Evolutionary conservation across 2,797 vertebrate species (phyloP), one percentile per base, ranked within the genome.

Genomic region (Danionella dracula): DNA sequence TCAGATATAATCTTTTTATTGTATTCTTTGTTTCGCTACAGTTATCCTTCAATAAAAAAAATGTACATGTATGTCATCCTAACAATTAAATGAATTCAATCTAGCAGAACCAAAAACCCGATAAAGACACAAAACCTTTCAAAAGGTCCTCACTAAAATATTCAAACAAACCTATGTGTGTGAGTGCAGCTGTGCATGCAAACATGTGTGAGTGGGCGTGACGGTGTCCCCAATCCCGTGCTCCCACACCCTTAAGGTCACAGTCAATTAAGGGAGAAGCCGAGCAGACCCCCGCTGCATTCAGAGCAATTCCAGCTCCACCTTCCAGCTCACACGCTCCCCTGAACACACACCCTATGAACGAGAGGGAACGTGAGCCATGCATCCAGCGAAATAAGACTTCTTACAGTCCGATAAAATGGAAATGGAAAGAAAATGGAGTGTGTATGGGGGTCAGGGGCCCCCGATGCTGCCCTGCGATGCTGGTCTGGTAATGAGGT

Each of bases 401-500:
- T 29, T 23, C 10, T 17, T 55, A 55, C 62, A 55, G 50, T 46
- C 35, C 4, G 40, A 55, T 34, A 55, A 55, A 65, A 55, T 13
- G 31, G 20, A 55, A 29, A 61, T 19, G 7, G 13, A 13, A 10
- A 15, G 7, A 37, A 45, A 65, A 55, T 45, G 1, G 12, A 46
- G 29, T 19, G 4, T 17, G 50, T 4, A 38, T 40, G 35, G 34
- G 42, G 42, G 16, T 21, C 32, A 4, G 44, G 51, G 53, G 32
- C 42, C 40, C 20, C 37, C 8, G 9, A 19, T 51, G 48, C 35
- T 66, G 54, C 59, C 68, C 71, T 71, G 54, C 68, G 76, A 78
- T 62, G 44, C 66, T 70, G 62, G 71, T 78, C 78, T 80, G 76
- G 67, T 70, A 76, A 74, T 61, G 76, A 74, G 78, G 78, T 80